These are phyloP conservation scores for Achlya flavicornis DNA, from an alignment of 2,888 invertebrate species.

Conservation along the genomic window DNA sequence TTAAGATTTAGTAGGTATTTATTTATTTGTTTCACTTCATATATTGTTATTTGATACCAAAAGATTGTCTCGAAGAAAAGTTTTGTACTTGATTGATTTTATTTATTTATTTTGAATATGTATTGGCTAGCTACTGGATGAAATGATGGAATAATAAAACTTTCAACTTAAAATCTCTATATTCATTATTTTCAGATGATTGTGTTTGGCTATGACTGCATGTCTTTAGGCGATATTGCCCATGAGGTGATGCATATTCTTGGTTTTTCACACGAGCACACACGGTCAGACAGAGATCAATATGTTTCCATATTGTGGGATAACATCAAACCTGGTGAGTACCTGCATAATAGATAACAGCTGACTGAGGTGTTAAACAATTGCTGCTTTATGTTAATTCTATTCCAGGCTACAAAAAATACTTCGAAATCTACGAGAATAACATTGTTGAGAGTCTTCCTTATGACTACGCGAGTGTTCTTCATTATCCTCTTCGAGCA, in stretches of 20 bases:
- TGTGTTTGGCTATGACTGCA: conserved; percentile 74
- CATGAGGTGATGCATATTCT: conserved; percentile 92
- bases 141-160: too few species aligned
- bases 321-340: conserved; percentile 86
- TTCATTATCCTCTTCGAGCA: conserved; percentile 90
- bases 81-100: too few species aligned
- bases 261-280: conserved; percentile 92
- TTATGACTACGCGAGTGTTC: conserved; percentile 90
- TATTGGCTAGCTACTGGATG: too few species aligned
- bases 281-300: conserved; percentile 88
- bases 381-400: neutral
- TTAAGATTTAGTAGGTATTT: too few species aligned
- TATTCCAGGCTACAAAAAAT: conserved; percentile 84
- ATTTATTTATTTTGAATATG: too few species aligned
- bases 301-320: conserved; percentile 86
- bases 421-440: conserved; percentile 80
- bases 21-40: too few species aligned
- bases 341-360: neutral
- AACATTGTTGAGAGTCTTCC: conserved; percentile 50
- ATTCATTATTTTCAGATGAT: conserved; percentile 54
- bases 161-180: too few species aligned
- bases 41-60: too few species aligned
- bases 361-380: neutral
- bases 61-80: too few species aligned
- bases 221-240: conserved; percentile 87